Percentiles rank a stretch among this genome's conserved stretches.
Conservation (phyloP, 37 sponge, comb jelly and placozoan species). For the Geodia barretti region DNA sequence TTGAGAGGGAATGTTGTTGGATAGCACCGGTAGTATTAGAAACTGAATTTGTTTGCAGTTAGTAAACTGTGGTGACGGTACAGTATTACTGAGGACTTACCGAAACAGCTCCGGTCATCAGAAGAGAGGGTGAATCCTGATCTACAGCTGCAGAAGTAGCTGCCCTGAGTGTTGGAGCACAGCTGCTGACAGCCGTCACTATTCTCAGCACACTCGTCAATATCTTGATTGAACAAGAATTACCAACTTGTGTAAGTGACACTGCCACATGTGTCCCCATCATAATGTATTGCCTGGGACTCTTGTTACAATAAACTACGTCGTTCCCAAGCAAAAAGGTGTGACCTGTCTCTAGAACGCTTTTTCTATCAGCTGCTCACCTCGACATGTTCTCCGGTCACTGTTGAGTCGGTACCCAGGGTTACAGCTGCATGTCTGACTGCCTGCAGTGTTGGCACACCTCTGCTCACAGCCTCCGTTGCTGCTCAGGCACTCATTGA, state of each 20-base stretch:
- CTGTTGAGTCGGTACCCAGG: slow-evolving; percentile 6
- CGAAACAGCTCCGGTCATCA: slow-evolving; percentile 11
- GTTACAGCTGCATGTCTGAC: slow-evolving; percentile 28
- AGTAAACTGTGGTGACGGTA: too few relatives aligned
- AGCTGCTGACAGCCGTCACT: slow-evolving; percentile 19
- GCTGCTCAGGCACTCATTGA: slow-evolving; percentile 29
- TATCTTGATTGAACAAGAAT: slow-evolving; percentile 23
- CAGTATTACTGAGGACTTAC: slow-evolving; percentile 7
- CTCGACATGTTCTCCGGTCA: slow-evolving; percentile 11
- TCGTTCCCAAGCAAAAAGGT: too few relatives aligned
- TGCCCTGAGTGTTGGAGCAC: slow-evolving; percentile 28
- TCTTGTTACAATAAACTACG: too few relatives aligned
- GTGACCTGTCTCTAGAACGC: background rate
- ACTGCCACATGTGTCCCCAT: too few relatives aligned
- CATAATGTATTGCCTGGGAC: background rate
- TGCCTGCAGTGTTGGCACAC: slow-evolving; percentile 21
- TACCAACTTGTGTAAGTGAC: too few relatives aligned
- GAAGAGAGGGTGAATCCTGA: slow-evolving; percentile 16
- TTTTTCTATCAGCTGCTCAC: slow-evolving; percentile 2
- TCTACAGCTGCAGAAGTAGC: slow-evolving; percentile 23
- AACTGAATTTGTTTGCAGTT: background rate
- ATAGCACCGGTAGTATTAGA: background rate
- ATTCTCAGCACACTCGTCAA: slow-evolving; percentile 35
- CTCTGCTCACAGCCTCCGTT: slow-evolving; percentile 33
- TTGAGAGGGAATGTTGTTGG: background rate